These are phyloP conservation scores for Zaprionus gabonicus DNA, from an alignment of 1,140 invertebrate genomes.

Conservation along the genomic window DNA sequence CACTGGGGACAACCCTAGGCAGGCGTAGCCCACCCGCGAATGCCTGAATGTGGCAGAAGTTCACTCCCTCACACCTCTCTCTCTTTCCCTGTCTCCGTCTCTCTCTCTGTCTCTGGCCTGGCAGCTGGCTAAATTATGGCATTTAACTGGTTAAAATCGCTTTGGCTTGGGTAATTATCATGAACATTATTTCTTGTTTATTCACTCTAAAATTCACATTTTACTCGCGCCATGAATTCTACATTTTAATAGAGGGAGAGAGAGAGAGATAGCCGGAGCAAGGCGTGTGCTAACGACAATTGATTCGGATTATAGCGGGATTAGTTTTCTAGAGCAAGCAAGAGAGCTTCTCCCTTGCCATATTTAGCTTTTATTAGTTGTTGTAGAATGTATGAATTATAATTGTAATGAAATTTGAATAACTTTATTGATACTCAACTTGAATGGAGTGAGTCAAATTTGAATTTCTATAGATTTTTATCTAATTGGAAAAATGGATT, in stretches of 20 bases:
- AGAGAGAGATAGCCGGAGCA: not conserved
- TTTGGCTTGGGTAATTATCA: slow-evolving; percentile 75
- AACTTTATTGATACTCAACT: not conserved
- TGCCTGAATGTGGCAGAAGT: slow-evolving; percentile 29
- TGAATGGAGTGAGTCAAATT: not conserved
- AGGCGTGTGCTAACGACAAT: slow-evolving; percentile 23
- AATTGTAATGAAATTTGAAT: not conserved
- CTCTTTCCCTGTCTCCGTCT: not conserved
- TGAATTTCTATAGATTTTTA: not conserved
- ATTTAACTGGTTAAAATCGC: slow-evolving; percentile 72
- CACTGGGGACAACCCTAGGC: slow-evolving; percentile 24
- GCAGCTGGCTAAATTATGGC: slow-evolving; percentile 69
- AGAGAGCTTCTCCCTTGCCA: not conserved
- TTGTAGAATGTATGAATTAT: not conserved
- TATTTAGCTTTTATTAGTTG: not conserved
- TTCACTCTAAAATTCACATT: slow-evolving; percentile 77
- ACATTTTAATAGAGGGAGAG: slow-evolving; percentile 44
- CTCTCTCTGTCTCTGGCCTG: not conserved
- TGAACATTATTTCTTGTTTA: slow-evolving; percentile 78
- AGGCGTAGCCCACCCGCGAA: slow-evolving; percentile 12
- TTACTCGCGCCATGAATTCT: slow-evolving; percentile 70
- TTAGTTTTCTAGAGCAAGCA: not conserved
- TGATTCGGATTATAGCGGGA: slow-evolving; percentile 18
- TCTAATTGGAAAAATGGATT: not conserved
- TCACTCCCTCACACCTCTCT: not conserved